Evolutionary conservation across 2,797 vertebrate species (phyloP).

Genomic region (Acanthurus leucopareius): DNA sequence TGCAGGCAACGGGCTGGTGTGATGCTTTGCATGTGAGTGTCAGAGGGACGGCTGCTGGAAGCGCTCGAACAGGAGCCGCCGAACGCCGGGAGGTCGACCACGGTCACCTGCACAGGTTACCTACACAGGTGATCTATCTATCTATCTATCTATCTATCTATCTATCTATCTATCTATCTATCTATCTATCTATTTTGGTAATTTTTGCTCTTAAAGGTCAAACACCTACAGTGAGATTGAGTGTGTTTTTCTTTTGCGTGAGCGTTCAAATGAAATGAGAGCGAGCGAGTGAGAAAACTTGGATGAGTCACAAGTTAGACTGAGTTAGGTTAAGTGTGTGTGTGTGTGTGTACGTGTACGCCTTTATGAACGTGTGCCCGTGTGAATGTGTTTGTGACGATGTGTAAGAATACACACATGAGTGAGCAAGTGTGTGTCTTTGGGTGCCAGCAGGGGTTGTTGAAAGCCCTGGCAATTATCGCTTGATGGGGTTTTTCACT

Average conservation of each 20-base stretch:
- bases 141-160: slow-evolving; percentile 22
- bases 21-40: slow-evolving; percentile 69
- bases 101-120: slow-evolving; percentile 76
- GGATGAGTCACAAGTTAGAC: slow-evolving; percentile 60
- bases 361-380: slow-evolving; percentile 33
- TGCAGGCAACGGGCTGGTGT: slow-evolving; percentile 62
- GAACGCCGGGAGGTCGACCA: slow-evolving; percentile 39
- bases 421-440: slow-evolving; percentile 22
- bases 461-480: slow-evolving; percentile 59
- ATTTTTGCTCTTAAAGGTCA: slow-evolving; percentile 38
- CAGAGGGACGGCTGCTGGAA: slow-evolving; percentile 58
- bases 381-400: slow-evolving; percentile 41
- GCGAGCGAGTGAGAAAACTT: slow-evolving; percentile 17
- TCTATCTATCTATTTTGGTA: background rate
- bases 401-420: slow-evolving; percentile 41
- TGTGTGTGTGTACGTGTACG: slow-evolving; percentile 15
- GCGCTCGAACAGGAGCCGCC: slow-evolving; percentile 64
- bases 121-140: slow-evolving; percentile 8
- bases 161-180: slow-evolving; percentile 4
- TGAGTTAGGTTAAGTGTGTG: slow-evolving; percentile 40
- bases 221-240: slow-evolving; percentile 37
- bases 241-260: slow-evolving; percentile 21
- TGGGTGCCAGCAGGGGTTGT: slow-evolving; percentile 32
- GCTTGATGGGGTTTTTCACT: slow-evolving; percentile 62
- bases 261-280: slow-evolving; percentile 30